Percentiles rank a stretch among this genome's conserved stretches.
Evolutionary conservation across 2,797 vertebrate species (phyloP).

Genomic region (Enoplosus armatus): DNA sequence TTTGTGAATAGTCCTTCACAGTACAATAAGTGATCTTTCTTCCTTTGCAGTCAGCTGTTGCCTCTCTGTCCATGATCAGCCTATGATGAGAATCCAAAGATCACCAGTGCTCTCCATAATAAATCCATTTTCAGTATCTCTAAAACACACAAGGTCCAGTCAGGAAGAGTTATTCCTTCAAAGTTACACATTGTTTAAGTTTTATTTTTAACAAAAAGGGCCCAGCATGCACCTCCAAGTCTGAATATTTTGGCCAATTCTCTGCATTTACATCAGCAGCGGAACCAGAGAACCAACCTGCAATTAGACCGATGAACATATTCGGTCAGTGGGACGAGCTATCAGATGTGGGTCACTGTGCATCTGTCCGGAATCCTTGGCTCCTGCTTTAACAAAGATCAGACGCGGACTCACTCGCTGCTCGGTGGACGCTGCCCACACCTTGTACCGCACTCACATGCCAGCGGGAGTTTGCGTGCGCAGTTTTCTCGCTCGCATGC

Average conservation of each 20-base stretch:
- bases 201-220: neutral
- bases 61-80: neutral
- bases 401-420: slow-evolving; percentile 17
- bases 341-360: neutral
- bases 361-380: neutral
- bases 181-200: neutral
- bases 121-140: neutral
- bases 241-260: too few relatives aligned
- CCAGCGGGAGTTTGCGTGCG: slow-evolving; percentile 59
- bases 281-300: neutral
- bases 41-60: neutral
- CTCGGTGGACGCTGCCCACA: slow-evolving; percentile 43
- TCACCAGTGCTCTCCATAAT: neutral
- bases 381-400: neutral
- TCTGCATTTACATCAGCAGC: neutral
- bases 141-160: neutral
- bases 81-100: neutral
- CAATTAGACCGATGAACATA: neutral
- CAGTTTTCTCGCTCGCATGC: slow-evolving; percentile 34
- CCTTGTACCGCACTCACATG: slow-evolving; percentile 36
- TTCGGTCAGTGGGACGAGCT: neutral
- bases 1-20: neutral
- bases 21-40: neutral
- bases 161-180: neutral
- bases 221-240: neutral